Evolutionary conservation across 1,140 invertebrate genomes (phyloP).

Genomic region (Heliconius congener): DNA sequence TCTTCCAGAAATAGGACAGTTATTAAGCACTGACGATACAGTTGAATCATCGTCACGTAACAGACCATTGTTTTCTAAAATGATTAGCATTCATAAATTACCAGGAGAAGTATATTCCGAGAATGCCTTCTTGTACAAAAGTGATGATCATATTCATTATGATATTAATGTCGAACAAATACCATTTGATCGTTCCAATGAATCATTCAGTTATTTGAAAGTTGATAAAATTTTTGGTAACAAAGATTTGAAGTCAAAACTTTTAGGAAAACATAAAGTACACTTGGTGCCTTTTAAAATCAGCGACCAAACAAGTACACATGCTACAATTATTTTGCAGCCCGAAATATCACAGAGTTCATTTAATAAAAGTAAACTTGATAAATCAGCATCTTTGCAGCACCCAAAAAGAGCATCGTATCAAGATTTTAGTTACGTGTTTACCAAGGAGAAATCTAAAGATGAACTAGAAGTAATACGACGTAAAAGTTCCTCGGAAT

Average conservation of each 20-base stretch:
- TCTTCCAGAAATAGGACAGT: neutral
- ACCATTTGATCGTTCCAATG: neutral
- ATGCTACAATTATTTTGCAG: conserved; percentile 1
- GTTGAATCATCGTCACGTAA: neutral
- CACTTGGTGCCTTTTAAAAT: conserved; percentile 1
- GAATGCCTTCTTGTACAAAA: neutral
- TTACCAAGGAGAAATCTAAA: conserved; percentile 43
- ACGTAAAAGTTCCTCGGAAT: conserved; percentile 53
- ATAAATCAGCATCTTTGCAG: neutral
- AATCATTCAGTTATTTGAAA: neutral
- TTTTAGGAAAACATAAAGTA: neutral
- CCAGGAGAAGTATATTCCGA: neutral
- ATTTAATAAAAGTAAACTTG: neutral
- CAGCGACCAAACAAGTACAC: neutral
- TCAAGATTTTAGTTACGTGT: conserved; percentile 51
- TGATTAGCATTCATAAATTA: neutral
- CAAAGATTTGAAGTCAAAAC: neutral
- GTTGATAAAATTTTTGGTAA: neutral
- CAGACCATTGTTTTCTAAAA: neutral
- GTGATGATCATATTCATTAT: neutral
- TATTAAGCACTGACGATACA: neutral
- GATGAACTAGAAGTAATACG: conserved; percentile 30
- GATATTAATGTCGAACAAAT: neutral
- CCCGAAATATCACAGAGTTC: neutral
- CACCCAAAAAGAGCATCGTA: neutral